Evolutionary conservation across 2,797 vertebrate genomes (phyloP), one percentile per base, ranked within the genome.

Genomic region (Chelidonichthys spinosus): DNA sequence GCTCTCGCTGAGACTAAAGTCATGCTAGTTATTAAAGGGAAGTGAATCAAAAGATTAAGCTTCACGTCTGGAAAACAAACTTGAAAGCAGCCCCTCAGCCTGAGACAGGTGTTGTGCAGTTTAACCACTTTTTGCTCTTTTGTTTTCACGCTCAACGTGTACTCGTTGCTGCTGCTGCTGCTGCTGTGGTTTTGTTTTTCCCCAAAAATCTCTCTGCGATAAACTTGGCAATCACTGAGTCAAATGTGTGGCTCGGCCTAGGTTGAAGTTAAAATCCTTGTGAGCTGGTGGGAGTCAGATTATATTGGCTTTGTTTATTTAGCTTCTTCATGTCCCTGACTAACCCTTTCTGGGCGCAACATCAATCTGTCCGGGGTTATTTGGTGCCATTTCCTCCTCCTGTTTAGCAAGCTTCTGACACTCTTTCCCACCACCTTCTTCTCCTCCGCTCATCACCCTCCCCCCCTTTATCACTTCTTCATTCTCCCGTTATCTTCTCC

Each of bases 251-350:
- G n/a, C 9, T n/a, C 52, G 63, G 54, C 61, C 53, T 2, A 2
- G 47, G 64, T 85, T 81, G 73, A 63, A 54, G 32, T 54, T 54
- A 54, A 13, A 54, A 35, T 54, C 52, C 52, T 25, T 33, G 50
- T 11, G 14, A 63, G 49, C 52, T 54, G 8, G 75, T 85, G 76
- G 76, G 81, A 78, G 74, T 78, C 33, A 69, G 70, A 74, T 81
- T 75, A 59, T 76, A 35, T 83, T 86, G 83, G 63, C 76, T 74
- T 49, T 82, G 68, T 84, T 90, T 86, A 64, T 88, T 87, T 78
- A 75, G 79, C 83, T 62, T 83, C 69, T 76, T 68, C 62, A 71
- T 83, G 85, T 90, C 86, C 85, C 74, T 75, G 70, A 80, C 79
- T 87, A 83, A 89, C 89, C 81, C 87, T 67, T 25, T 25, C 25